phyloP scores from a whole-genome alignment of 2,113 vertebrate genomes.

The Capreolus pygargus region DNA sequence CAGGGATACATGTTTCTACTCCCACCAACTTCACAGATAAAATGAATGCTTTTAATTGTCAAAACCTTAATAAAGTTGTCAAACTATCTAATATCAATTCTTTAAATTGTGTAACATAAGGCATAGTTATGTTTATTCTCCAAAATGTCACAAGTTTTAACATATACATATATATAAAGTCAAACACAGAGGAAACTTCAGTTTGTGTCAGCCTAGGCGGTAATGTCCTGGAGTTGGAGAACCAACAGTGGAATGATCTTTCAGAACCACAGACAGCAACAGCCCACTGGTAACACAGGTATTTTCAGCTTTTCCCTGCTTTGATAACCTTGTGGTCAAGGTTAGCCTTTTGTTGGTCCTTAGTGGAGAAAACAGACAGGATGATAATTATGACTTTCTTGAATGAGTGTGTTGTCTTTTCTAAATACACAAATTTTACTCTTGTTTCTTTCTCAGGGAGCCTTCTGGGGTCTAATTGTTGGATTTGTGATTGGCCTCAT shows the following conservation, averaged over 20 bases:
- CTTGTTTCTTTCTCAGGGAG: slow-evolving; percentile 84
- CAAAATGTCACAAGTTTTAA: background rate
- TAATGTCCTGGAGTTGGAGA: background rate
- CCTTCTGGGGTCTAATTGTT: slow-evolving; percentile 89
- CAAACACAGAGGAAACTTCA: background rate
- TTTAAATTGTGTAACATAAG: background rate
- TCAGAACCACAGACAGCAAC: background rate
- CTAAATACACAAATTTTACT: background rate
- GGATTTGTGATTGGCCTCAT: slow-evolving; percentile 86
- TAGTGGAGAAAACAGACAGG: background rate
- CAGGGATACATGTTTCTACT: background rate
- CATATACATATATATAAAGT: background rate
- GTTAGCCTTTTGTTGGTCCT: background rate
- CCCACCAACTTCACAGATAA: background rate
- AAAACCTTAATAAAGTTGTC: background rate
- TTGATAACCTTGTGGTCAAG: background rate
- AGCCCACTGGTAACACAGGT: fast-evolving
- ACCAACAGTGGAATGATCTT: background rate
- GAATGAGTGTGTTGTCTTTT: background rate
- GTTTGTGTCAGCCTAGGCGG: background rate
- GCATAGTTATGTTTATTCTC: background rate
- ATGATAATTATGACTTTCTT: background rate
- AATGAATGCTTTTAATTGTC: background rate
- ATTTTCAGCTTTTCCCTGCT: background rate
- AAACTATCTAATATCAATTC: background rate